Percentiles rank a stretch among this genome's conserved stretches.
phyloP scores from a whole-genome alignment of 2,797 vertebrate genomes.

The Pagetopsis macropterus region DNA sequence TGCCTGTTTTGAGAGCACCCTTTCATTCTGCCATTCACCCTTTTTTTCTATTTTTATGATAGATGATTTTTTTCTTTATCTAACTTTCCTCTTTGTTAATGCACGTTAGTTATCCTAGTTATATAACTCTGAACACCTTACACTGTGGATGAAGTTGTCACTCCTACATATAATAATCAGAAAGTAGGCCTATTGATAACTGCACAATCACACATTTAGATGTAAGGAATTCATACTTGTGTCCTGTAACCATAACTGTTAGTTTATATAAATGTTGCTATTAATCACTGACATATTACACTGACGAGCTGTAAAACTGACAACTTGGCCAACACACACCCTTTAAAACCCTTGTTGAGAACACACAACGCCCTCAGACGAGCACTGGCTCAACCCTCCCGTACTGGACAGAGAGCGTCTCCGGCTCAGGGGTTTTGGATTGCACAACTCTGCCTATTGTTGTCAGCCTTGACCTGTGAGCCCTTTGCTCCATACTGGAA shows the following conservation, averaged over 20 bases:
- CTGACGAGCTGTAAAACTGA: conserved; percentile 36
- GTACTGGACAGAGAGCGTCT: conserved; percentile 41
- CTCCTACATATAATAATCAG: not conserved
- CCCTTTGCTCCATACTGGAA: conserved; percentile 69
- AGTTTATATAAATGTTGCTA: not conserved
- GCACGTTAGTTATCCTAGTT: conserved; percentile 30
- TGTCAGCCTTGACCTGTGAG: conserved; percentile 74
- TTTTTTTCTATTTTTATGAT: conserved; percentile 32
- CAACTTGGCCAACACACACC: conserved; percentile 34
- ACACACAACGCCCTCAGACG: conserved; percentile 28
- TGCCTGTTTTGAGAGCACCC: not conserved
- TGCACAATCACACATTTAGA: not conserved
- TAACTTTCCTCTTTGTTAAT: conserved; percentile 39
- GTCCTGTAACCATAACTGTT: not conserved
- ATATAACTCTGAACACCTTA: not conserved
- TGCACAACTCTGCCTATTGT: conserved; percentile 81
- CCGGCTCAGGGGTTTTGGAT: conserved; percentile 68
- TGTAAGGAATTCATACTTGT: not conserved
- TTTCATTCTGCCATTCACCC: not conserved
- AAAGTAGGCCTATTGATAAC: not conserved
- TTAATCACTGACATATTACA: conserved; percentile 27
- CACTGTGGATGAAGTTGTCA: not conserved
- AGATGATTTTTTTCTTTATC: conserved; percentile 58
- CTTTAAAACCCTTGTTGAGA: conserved; percentile 33
- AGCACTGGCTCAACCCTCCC: conserved; percentile 36